These are phyloP conservation scores for Drosophila fungiperda DNA, from an alignment of 2,888 invertebrate species.

Conservation along the genomic window DNA sequence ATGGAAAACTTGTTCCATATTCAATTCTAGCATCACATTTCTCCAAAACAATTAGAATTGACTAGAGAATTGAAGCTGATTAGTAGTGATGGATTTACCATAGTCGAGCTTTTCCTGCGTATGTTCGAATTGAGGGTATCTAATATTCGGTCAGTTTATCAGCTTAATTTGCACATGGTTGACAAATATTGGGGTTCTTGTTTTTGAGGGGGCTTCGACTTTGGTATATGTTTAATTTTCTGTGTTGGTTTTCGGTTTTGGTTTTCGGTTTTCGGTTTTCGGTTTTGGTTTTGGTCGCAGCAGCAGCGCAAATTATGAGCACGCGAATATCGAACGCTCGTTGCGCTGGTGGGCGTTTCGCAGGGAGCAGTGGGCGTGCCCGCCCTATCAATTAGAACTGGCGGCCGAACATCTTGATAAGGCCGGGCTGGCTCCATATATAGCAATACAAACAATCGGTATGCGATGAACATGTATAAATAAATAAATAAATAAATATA, in stretches of 20 bases:
- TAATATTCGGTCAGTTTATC: background rate
- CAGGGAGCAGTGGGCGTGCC: conserved; percentile 58
- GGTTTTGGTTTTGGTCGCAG: conserved; percentile 13
- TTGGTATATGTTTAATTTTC: conserved; percentile 32
- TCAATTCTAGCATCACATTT: background rate
- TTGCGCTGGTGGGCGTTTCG: conserved; percentile 34
- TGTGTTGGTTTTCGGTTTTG: conserved; percentile 9
- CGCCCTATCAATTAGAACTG: conserved; percentile 77
- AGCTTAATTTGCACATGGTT: background rate
- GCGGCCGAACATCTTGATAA: conserved; percentile 78
- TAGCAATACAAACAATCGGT: conserved; percentile 47
- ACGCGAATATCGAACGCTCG: conserved; percentile 74
- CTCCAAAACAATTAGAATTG: background rate
- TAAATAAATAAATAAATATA: conserved; percentile 67
- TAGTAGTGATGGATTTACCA: background rate
- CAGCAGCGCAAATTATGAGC: conserved; percentile 67
- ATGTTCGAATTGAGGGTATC: conserved; percentile 20
- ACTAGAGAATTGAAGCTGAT: background rate
- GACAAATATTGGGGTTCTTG: conserved; percentile 21
- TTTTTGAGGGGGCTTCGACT: conserved; percentile 19
- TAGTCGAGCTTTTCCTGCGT: background rate
- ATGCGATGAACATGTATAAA: conserved; percentile 53
- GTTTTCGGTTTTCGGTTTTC: conserved; percentile 2
- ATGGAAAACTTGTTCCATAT: background rate
- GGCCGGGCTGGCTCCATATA: conserved; percentile 26